Evolutionary conservation across 2,113 vertebrate species (phyloP).

Genomic region (Percina caprodes): DNA sequence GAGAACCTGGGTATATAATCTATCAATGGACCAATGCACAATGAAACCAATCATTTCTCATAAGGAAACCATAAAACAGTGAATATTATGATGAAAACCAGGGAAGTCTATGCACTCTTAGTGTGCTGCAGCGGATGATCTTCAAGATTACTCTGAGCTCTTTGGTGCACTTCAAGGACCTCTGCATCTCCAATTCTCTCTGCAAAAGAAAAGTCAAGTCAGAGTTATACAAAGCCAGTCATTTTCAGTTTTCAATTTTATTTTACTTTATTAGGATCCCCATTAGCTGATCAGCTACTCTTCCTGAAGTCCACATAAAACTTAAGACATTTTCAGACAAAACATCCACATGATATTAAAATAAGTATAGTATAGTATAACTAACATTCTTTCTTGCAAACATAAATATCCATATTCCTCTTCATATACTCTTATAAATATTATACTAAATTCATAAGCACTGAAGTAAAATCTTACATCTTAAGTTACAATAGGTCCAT

Average conservation of each 20-base stretch:
- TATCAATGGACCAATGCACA: neutral
- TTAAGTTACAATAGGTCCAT: no score
- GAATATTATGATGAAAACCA: neutral
- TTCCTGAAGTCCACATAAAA: no score
- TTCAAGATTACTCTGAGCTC: neutral
- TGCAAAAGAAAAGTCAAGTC: constrained; percentile 46
- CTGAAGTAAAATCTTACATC: no score
- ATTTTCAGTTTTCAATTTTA: neutral
- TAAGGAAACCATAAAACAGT: neutral
- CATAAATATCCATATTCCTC: no score
- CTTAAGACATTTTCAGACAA: no score
- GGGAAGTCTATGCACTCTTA: neutral
- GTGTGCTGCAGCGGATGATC: neutral
- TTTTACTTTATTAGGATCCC: no score
- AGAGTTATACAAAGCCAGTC: neutral
- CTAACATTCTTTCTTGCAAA: no score
- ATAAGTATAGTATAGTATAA: no score
- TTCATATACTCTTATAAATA: no score
- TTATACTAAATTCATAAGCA: no score
- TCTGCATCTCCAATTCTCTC: constrained; percentile 78
- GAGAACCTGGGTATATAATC: neutral
- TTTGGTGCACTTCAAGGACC: constrained; percentile 73
- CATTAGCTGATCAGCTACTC: no score
- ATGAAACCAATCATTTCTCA: neutral
- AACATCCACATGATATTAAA: no score